Evolutionary conservation across 2,888 invertebrate genomes (phyloP), one percentile per base, ranked within the genome.

Genomic region (Bugulina stolonifera): DNA sequence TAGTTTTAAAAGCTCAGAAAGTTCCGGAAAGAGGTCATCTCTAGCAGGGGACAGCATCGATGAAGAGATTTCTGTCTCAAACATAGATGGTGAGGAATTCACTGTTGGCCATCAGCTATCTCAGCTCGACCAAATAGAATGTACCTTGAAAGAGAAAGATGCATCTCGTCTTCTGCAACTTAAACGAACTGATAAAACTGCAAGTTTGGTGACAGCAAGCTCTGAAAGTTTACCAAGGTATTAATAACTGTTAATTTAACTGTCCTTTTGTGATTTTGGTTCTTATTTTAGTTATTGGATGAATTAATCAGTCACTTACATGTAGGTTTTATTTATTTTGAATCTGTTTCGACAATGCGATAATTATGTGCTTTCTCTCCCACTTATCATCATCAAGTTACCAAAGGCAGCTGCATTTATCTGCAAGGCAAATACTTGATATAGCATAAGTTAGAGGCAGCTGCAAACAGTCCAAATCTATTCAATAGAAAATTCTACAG

Each of bases 201-300:
- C 27, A 74, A 81, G 81, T 74, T 76, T 81, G 76, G 78, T 81
- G 55, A 81, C 80, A 18, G 80, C 79, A 57, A 83, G 82, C 75
- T 78, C 81, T 34, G 82, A 82, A 71, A 82, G 82, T 73, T 74
- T 82, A 55, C 81, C 81, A 57, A 80, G 81, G 81, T 81, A 69
- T 71, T 43, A 10, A 43, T 18, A n/a, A 43, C 43, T 10, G 18
- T 10, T 18, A 43, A 43, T 43, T 43, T 43, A 43, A 10, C 43
- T 43, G 43, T 43, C 18, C 18, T 43, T 43, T 43, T n/a, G n/a
- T n/a, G n/a, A n/a, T n/a, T n/a, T n/a, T n/a, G n/a, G n/a, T n/a
- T n/a, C n/a, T n/a, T n/a, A n/a, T n/a, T n/a, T n/a, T n/a, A n/a
- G n/a, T n/a, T n/a, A n/a, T n/a, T n/a, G n/a, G n/a, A n/a, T n/a